phyloP scores from a whole-genome alignment of 1,140 invertebrate genomes.

The Chlorops oryzae region DNA sequence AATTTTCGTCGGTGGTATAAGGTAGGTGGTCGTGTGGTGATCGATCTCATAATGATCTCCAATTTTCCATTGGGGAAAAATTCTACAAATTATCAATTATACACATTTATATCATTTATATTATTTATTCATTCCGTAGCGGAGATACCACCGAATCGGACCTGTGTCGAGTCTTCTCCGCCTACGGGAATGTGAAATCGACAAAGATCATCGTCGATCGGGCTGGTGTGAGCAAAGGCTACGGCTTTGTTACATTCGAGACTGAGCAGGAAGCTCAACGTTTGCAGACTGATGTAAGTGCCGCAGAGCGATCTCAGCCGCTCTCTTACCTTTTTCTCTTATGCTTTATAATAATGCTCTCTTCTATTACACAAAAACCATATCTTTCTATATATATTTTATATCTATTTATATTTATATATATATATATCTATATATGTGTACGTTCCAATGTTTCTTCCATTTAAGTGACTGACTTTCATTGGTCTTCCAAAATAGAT shows the following conservation, averaged over 20 bases:
- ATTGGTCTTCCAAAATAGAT: too few relatives aligned
- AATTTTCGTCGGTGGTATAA: conserved; percentile 63
- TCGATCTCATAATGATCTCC: background rate
- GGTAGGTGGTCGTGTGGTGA: conserved; percentile 23
- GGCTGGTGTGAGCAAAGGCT: conserved; percentile 90
- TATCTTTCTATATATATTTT: too few relatives aligned
- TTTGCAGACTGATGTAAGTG: conserved; percentile 58
- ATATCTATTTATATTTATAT: too few relatives aligned
- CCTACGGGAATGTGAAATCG: conserved; percentile 85
- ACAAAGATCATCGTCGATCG: conserved; percentile 92
- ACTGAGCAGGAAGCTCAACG: conserved; percentile 82
- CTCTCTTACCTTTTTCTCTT: too few relatives aligned
- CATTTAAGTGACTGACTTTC: too few relatives aligned
- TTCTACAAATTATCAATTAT: background rate
- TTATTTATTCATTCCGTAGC: conserved; percentile 44
- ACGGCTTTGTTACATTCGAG: conserved; percentile 93
- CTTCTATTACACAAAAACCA: too few relatives aligned
- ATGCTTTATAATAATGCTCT: too few relatives aligned
- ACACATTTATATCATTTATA: background rate
- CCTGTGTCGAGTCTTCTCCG: conserved; percentile 72
- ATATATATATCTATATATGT: too few relatives aligned
- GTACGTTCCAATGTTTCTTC: too few relatives aligned
- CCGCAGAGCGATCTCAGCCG: too few relatives aligned
- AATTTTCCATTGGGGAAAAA: background rate
- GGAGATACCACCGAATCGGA: conserved; percentile 78